phyloP scores from a whole-genome alignment of 2,888 invertebrate genomes.

The Abrostola tripartita region DNA sequence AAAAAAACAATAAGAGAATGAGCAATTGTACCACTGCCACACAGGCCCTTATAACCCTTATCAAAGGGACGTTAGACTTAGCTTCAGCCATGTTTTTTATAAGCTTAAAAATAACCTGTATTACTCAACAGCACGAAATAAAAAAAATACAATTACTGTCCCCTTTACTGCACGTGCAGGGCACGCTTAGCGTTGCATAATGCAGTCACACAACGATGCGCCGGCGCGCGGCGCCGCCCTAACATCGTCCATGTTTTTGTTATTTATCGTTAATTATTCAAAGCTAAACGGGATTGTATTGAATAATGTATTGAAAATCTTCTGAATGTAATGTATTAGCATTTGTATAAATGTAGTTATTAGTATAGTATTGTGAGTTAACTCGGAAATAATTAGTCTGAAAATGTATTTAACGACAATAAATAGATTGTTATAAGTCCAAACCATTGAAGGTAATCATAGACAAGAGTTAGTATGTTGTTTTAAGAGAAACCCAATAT shows the following conservation, averaged over 20 bases:
- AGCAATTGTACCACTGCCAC: too few relatives aligned
- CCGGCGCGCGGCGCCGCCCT: slow-evolving; percentile 60
- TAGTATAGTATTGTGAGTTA: not conserved
- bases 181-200: slow-evolving; percentile 65
- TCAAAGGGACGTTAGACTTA: too few relatives aligned
- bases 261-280: slow-evolving; percentile 22
- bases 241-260: slow-evolving; percentile 28
- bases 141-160: slow-evolving; percentile 14
- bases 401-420: too few relatives aligned
- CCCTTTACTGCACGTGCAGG: slow-evolving; percentile 56
- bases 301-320: slow-evolving; percentile 10
- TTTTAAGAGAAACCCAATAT: too few relatives aligned
- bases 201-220: slow-evolving; percentile 69
- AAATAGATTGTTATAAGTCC: too few relatives aligned
- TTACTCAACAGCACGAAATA: not conserved
- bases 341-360: slow-evolving; percentile 5
- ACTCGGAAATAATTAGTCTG: not conserved
- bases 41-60: too few relatives aligned
- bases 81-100: too few relatives aligned
- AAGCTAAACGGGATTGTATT: slow-evolving; percentile 4
- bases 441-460: too few relatives aligned
- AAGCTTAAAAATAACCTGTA: too few relatives aligned
- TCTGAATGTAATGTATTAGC: not conserved
- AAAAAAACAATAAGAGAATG: too few relatives aligned
- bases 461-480: too few relatives aligned